These are phyloP conservation scores for Oncorhynchus kisutch DNA, from an alignment of 2,113 vertebrate species.

Conservation along the genomic window DNA sequence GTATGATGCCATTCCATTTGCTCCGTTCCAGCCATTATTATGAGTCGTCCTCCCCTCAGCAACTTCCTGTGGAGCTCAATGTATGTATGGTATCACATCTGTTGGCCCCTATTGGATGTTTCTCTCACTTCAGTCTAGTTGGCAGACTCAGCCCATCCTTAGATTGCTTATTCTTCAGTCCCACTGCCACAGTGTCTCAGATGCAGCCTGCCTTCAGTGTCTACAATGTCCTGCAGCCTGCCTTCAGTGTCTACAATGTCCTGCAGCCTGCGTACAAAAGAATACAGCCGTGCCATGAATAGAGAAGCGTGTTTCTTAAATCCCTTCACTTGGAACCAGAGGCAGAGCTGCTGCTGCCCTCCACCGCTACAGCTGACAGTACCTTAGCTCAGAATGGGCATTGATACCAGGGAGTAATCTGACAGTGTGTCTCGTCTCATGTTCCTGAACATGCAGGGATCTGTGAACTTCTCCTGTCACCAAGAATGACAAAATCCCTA, in stretches of 20 bases:
- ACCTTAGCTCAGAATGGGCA: neutral
- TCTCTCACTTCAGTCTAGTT: neutral
- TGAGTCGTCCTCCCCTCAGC: no score
- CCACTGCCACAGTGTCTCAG: neutral
- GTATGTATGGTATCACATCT: neutral
- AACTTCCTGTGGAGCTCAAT: no score
- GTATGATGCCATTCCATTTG: no score
- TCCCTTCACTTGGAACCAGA: neutral
- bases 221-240: neutral
- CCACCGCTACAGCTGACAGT: neutral
- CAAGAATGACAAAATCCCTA: neutral
- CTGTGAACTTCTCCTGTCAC: neutral
- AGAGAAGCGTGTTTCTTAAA: neutral
- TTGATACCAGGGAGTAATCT: neutral
- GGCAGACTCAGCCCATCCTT: neutral
- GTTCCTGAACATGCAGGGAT: neutral
- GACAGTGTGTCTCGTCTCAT: neutral
- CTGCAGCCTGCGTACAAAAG: neutral
- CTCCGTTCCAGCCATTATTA: no score
- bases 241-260: neutral
- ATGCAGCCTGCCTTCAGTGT: neutral
- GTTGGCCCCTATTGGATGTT: neutral
- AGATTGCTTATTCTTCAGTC: neutral
- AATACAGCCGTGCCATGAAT: neutral
- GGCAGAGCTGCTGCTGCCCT: neutral